phyloP scores from a whole-genome alignment of 2,888 invertebrate species.

The Ypsolopha scabrella region DNA sequence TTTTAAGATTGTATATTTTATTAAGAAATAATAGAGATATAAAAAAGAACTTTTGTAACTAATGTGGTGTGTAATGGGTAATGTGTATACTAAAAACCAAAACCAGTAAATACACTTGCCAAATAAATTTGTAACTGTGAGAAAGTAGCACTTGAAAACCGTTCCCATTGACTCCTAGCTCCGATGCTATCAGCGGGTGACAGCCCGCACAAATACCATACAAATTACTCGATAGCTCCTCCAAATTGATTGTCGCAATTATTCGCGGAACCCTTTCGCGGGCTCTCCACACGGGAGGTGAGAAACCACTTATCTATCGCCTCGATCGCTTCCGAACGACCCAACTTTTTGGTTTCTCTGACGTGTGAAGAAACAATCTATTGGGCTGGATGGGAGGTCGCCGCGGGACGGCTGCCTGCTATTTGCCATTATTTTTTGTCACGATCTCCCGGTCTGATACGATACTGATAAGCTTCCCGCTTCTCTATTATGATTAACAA shows the following conservation, averaged over 20 bases:
- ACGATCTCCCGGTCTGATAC: slow-evolving; percentile 37
- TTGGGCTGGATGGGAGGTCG: slow-evolving; percentile 33
- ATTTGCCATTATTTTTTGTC: slow-evolving; percentile 52
- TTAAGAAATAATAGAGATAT: too few relatives aligned
- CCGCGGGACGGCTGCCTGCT: slow-evolving; percentile 35
- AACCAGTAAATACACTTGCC: too few relatives aligned
- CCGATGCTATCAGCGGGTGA: slow-evolving; percentile 64
- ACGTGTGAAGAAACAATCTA: slow-evolving; percentile 55
- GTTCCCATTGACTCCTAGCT: slow-evolving; percentile 45
- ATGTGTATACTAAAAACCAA: too few relatives aligned
- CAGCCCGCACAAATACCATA: slow-evolving; percentile 69
- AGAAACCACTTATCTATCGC: slow-evolving; percentile 61
- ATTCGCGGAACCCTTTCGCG: slow-evolving; percentile 65
- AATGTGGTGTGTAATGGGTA: too few relatives aligned
- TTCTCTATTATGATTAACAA: slow-evolving; percentile 37
- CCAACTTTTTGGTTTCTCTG: slow-evolving; percentile 42
- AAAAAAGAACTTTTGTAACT: too few relatives aligned
- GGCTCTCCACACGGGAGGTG: slow-evolving; percentile 54
- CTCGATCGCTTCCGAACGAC: slow-evolving; percentile 36
- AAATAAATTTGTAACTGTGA: slow-evolving; percentile 24
- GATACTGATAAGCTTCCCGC: slow-evolving; percentile 32
- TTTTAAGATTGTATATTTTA: background rate
- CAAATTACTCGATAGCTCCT: slow-evolving; percentile 67
- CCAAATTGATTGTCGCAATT: slow-evolving; percentile 68
- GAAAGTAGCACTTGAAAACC: slow-evolving; percentile 47